Conservation (phyloP, 30 jellyfish, hydroid and myxozoan species). For the Cassiopea andromeda region DNA sequence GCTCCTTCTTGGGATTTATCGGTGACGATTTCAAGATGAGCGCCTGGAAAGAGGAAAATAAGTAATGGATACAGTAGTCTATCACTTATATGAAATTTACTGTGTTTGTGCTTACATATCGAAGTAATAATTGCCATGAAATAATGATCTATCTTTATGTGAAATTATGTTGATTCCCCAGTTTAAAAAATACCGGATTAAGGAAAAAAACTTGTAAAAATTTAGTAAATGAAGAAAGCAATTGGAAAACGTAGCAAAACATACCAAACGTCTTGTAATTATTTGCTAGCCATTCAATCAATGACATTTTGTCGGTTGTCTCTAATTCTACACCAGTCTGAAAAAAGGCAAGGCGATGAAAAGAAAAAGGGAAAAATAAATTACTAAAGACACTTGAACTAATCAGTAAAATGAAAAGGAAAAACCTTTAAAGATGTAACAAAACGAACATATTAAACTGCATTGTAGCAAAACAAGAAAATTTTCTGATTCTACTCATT, state of each 20-base stretch:
- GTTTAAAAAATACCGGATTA: too few species aligned
- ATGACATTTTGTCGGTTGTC: slow-evolving; percentile 85
- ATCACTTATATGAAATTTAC: too few species aligned
- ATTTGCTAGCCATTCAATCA: slow-evolving; percentile 98
- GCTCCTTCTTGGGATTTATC: slow-evolving; percentile 99
- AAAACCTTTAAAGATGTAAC: too few species aligned
- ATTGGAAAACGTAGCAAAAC: background rate
- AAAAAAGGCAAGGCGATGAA: background rate
- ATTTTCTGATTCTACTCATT: too few species aligned
- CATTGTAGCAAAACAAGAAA: too few species aligned
- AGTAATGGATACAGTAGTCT: too few species aligned
- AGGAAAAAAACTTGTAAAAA: background rate
- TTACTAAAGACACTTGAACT: background rate
- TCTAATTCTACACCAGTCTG: slow-evolving; percentile 97
- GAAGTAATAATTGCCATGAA: too few species aligned
- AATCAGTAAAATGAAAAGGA: background rate
- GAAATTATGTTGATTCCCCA: too few species aligned
- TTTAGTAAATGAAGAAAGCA: background rate
- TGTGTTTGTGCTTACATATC: too few species aligned
- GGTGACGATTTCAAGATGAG: slow-evolving; percentile 96
- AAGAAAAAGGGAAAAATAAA: background rate
- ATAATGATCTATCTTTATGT: too few species aligned
- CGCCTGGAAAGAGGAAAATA: slow-evolving; percentile 59
- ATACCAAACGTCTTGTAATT: slow-evolving; percentile 95
- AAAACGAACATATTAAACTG: too few species aligned